These are phyloP conservation scores for Laothoe populi DNA, from an alignment of 2,888 invertebrate species.

Conservation along the genomic window DNA sequence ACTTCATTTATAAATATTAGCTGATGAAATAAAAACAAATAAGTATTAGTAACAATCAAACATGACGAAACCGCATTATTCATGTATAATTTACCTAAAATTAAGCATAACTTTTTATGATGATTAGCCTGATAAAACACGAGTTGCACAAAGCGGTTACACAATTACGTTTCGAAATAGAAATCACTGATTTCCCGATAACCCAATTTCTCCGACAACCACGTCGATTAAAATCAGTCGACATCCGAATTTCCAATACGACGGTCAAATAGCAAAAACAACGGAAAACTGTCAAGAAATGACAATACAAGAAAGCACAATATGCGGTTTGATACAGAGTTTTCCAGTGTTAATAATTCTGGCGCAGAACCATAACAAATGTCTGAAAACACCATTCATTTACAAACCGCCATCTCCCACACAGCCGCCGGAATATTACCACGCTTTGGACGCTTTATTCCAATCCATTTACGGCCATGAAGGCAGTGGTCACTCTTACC, in stretches of 20 bases:
- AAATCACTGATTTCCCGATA: constrained; percentile 36
- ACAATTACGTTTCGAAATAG: neutral
- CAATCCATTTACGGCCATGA: constrained; percentile 57
- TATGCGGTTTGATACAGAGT: constrained; percentile 69
- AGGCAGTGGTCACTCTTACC: constrained; percentile 35
- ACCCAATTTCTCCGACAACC: constrained; percentile 29
- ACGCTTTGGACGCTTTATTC: constrained; percentile 69
- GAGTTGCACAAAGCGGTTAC: constrained; percentile 11
- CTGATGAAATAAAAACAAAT: no score
- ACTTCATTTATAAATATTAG: no score
- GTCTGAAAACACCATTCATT: constrained; percentile 67
- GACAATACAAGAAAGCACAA: constrained; percentile 65
- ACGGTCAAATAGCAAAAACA: neutral
- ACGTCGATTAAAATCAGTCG: neutral
- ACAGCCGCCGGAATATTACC: constrained; percentile 73
- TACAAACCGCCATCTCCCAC: constrained; percentile 74
- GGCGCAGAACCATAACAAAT: constrained; percentile 69
- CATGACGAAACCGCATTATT: neutral
- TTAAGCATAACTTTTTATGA: neutral
- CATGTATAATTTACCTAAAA: neutral
- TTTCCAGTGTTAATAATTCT: constrained; percentile 74
- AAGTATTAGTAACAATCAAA: neutral
- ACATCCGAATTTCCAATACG: neutral
- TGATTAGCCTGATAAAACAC: neutral
- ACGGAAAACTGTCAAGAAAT: constrained; percentile 43